Evolutionary conservation across 2,888 invertebrate genomes (phyloP).

Genomic region (Automeris io): DNA sequence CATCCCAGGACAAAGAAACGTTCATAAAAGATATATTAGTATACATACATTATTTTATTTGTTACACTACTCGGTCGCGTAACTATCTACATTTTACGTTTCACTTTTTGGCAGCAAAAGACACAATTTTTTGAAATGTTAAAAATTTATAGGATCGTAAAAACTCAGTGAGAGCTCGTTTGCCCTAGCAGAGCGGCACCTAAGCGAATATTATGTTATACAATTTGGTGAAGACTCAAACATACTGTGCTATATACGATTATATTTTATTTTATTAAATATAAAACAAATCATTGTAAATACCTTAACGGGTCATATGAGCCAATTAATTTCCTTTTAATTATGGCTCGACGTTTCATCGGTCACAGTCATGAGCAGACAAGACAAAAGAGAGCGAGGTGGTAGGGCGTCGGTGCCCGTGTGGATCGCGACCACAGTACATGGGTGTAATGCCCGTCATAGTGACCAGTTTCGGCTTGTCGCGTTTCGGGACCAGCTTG

Average conservation of each 20-base stretch:
- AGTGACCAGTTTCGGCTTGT: too few relatives aligned
- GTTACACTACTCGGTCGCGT: conserved; percentile 22
- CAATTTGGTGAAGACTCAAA: conserved; percentile 23
- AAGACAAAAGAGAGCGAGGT: too few relatives aligned
- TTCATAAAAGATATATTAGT: not conserved
- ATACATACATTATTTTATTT: conserved; percentile 22
- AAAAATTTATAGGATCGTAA: conserved; percentile 70
- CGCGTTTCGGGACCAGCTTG: too few relatives aligned
- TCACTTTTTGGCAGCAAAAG: conserved; percentile 41
- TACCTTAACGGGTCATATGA: too few relatives aligned
- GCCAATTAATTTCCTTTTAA: too few relatives aligned
- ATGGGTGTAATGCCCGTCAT: too few relatives aligned
- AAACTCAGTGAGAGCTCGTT: conserved; percentile 54
- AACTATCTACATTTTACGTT: conserved; percentile 24
- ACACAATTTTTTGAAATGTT: conserved; percentile 59
- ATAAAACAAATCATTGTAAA: too few relatives aligned
- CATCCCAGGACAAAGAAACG: not conserved
- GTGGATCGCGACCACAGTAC: too few relatives aligned
- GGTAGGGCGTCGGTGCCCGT: too few relatives aligned
- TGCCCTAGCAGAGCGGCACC: conserved; percentile 39
- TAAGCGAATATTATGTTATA: conserved; percentile 49
- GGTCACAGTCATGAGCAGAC: too few relatives aligned
- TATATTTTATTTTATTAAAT: not conserved
- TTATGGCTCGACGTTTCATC: too few relatives aligned
- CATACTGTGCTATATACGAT: not conserved